Evolutionary conservation across 2,113 vertebrate species (phyloP).

Genomic region (Cinclus mexicanus): DNA sequence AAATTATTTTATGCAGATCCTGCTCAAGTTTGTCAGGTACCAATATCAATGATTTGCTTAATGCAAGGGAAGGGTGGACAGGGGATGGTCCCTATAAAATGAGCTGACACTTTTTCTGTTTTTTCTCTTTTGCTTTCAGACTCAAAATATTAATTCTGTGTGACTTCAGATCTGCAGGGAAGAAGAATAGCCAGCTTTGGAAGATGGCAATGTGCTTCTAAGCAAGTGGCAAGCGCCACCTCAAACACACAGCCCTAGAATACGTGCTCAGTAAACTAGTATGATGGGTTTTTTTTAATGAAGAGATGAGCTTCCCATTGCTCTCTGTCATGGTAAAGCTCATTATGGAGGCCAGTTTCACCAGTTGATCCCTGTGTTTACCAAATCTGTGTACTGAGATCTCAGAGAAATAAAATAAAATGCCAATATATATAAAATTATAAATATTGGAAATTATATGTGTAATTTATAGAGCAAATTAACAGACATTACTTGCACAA

Average conservation of each 20-base stretch:
- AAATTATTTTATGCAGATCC: neutral
- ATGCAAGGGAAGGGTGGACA: neutral
- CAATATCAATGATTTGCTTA: neutral
- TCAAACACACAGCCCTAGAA: constrained; percentile 3
- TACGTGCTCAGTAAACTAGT: neutral
- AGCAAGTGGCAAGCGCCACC: constrained; percentile 5
- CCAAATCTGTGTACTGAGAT: neutral
- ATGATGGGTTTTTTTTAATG: neutral
- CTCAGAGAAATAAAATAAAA: constrained; percentile 39
- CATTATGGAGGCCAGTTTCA: constrained; percentile 37
- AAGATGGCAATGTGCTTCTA: neutral
- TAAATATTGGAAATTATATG: constrained; percentile 63
- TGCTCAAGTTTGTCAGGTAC: neutral
- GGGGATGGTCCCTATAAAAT: neutral
- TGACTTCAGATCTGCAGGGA: neutral
- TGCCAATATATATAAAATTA: constrained; percentile 27
- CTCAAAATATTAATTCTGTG: neutral
- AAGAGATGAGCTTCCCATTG: neutral
- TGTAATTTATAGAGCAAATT: constrained; percentile 78
- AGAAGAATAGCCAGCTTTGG: neutral
- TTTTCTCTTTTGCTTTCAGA: neutral
- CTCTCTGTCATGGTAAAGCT: constrained; percentile 14
- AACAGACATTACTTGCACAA: constrained; percentile 74
- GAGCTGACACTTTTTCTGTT: neutral
- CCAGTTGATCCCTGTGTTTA: constrained; percentile 53